Conservation (phyloP, 2,888 invertebrate genomes). For the Blera fallax region DNA sequence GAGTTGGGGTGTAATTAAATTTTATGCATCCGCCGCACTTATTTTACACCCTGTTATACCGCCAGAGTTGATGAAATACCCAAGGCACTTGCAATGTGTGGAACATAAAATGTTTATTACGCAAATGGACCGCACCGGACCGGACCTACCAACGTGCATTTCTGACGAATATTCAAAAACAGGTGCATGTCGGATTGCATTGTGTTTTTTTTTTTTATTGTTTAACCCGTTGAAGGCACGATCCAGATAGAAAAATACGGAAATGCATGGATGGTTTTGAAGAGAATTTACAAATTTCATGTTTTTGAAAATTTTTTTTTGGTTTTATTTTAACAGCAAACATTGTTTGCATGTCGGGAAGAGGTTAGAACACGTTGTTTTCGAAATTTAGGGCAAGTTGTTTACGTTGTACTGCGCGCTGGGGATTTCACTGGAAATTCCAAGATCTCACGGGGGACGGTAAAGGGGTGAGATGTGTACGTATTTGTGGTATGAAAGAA, state of each 20-base stretch:
- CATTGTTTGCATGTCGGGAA: background rate
- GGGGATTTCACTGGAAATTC: no score
- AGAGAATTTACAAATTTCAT: background rate
- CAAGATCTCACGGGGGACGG: no score
- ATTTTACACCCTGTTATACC: background rate
- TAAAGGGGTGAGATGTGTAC: no score
- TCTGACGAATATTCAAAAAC: background rate
- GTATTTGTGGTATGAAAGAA: no score
- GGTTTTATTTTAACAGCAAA: background rate
- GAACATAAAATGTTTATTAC: constrained; percentile 17
- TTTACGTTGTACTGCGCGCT: background rate
- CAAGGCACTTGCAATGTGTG: background rate
- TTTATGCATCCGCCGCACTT: constrained; percentile 8
- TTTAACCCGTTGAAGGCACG: background rate
- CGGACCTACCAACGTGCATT: background rate
- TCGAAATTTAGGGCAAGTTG: background rate
- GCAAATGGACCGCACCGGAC: background rate
- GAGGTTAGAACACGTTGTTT: background rate
- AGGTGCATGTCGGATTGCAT: background rate
- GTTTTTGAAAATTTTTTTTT: background rate
- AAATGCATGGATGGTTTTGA: background rate
- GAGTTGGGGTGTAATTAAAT: constrained; percentile 12
- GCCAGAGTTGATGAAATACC: constrained; percentile 5
- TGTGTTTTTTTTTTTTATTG: background rate
- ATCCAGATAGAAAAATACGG: background rate